Percentiles rank a stretch among this genome's conserved stretches.
phyloP scores from a whole-genome alignment of 2,797 vertebrate genomes.

The Aldrovandia affinis region DNA sequence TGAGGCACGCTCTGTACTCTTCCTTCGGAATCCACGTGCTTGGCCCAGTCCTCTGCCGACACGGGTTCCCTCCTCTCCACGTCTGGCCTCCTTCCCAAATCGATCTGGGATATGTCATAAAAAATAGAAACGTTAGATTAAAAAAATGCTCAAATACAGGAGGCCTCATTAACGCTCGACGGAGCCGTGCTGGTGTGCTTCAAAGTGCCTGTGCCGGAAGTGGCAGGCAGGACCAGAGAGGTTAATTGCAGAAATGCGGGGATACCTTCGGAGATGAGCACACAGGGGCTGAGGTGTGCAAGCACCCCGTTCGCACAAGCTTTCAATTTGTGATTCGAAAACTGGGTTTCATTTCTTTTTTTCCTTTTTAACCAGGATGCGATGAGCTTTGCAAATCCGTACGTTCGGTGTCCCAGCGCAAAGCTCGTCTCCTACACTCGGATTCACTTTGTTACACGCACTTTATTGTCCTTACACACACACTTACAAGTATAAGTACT shows the following conservation, averaged over 20 bases:
- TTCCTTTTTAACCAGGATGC: neutral
- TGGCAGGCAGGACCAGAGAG: no score
- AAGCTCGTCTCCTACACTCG: neutral
- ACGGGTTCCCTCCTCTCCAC: conserved; percentile 84
- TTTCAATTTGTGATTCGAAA: neutral
- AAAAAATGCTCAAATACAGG: neutral
- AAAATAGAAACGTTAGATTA: neutral
- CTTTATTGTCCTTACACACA: neutral
- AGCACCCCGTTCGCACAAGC: neutral
- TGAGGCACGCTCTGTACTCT: conserved; percentile 75
- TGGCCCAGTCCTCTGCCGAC: conserved; percentile 83
- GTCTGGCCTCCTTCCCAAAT: conserved; percentile 84
- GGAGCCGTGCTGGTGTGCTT: neutral
- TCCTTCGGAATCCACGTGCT: conserved; percentile 85
- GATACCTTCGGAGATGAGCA: neutral
- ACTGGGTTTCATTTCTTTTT: neutral
- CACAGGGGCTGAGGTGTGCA: neutral
- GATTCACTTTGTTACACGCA: no score
- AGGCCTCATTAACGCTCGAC: neutral
- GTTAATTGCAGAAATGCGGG: neutral
- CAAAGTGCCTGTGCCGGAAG: neutral
- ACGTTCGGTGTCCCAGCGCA: neutral
- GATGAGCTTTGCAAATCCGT: no score
- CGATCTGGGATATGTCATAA: conserved; percentile 73
- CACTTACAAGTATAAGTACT: neutral